Percentiles rank a stretch among this genome's conserved stretches.
These are phyloP conservation scores for Atherinomorus stipes DNA, from an alignment of 2,113 vertebrate species.

Conservation along the genomic window DNA sequence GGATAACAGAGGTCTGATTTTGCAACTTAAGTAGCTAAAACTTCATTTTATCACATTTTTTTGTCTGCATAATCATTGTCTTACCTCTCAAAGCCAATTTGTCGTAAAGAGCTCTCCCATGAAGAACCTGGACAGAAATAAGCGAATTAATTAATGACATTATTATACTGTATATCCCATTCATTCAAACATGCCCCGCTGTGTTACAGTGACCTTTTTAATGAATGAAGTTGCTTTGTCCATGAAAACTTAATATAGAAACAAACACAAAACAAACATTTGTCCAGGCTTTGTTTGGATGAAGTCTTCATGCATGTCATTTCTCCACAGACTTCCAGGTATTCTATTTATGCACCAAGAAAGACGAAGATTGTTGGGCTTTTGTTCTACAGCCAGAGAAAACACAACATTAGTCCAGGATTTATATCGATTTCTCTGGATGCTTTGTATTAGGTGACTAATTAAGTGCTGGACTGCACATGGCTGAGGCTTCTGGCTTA, in stretches of 20 bases:
- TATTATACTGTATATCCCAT: constrained; percentile 15
- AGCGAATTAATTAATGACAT: not conserved
- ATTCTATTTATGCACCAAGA: constrained; percentile 40
- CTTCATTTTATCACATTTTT: not conserved
- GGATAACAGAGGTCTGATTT: too few relatives aligned
- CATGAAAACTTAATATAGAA: not conserved
- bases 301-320: too few relatives aligned
- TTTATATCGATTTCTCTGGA: constrained; percentile 41
- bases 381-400: constrained; percentile 61
- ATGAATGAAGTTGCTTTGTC: not conserved
- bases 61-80: constrained; percentile 9
- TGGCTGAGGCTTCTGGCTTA: constrained; percentile 23
- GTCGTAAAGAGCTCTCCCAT: constrained; percentile 95
- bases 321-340: constrained; percentile 59
- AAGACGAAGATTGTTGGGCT: not conserved
- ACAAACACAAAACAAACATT: not conserved
- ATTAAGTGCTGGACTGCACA: constrained; percentile 49
- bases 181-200: not conserved
- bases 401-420: constrained; percentile 17
- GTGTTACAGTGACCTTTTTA: too few relatives aligned
- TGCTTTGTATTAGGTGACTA: constrained; percentile 39
- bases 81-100: constrained; percentile 99
- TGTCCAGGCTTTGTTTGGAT: too few relatives aligned
- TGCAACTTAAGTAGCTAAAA: too few relatives aligned
- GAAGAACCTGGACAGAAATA: constrained; percentile 86